A percentile compares a stretch with the other conserved stretches of the same genome.
Evolutionary conservation across 2,888 invertebrate genomes (phyloP).

Genomic region (Macrosiphum euphorbiae): DNA sequence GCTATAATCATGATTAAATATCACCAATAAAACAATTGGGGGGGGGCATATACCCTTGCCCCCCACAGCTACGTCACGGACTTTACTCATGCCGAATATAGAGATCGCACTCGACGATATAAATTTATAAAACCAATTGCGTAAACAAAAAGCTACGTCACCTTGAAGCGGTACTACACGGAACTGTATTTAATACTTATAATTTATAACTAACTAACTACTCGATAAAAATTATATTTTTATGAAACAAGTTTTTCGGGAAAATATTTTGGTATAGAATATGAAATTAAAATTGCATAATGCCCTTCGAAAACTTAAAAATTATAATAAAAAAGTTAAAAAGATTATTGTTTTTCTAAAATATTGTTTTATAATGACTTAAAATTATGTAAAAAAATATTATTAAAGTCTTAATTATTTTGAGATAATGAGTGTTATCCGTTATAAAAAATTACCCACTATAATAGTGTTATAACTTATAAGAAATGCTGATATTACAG

Average conservation of each 20-base stretch:
- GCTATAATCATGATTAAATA: too few species aligned
- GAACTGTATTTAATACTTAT: not conserved
- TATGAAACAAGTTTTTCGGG: not conserved
- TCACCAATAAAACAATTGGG: too few species aligned
- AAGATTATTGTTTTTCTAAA: not conserved
- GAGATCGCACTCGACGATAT: not conserved
- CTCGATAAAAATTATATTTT: not conserved
- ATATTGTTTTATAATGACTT: not conserved
- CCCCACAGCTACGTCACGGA: too few species aligned
- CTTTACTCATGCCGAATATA: not conserved
- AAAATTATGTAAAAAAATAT: not conserved
- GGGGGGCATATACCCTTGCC: too few species aligned
- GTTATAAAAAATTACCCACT: not conserved
- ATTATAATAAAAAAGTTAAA: not conserved
- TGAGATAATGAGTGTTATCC: not conserved
- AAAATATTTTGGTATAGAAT: not conserved
- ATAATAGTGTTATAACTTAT: not conserved
- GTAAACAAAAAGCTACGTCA: not conserved
- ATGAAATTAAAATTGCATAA: not conserved
- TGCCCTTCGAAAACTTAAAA: not conserved
- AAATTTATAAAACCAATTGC: not conserved
- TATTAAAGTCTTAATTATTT: not conserved
- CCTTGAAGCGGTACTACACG: not conserved
- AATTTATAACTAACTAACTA: not conserved
- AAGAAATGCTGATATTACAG: not conserved